phyloP scores from a whole-genome alignment of 2,888 invertebrate genomes.

The Thysanoteuthis rhombus region DNA sequence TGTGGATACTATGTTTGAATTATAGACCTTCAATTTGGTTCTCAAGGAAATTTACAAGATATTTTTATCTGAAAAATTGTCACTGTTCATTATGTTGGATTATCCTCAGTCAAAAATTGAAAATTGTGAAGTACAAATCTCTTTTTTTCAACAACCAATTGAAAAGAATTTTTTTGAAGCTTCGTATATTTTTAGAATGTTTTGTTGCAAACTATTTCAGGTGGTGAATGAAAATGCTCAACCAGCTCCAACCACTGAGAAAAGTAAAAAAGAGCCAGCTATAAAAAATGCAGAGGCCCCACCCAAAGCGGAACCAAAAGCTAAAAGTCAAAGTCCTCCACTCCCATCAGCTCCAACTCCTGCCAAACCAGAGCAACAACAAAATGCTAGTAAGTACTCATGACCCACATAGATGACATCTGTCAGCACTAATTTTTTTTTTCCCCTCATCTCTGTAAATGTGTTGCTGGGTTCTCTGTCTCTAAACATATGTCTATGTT shows the following conservation, averaged over 20 bases:
- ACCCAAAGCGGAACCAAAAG: conserved; percentile 18
- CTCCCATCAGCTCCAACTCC: conserved; percentile 17
- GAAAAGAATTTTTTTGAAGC: no score
- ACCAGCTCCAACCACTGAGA: conserved; percentile 25
- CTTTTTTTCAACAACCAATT: no score
- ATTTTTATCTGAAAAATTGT: no score
- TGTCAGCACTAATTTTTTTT: background rate
- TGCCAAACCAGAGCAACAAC: conserved; percentile 1
- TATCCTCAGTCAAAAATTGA: no score
- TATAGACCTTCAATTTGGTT: no score
- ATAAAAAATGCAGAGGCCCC: conserved; percentile 19
- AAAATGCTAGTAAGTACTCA: background rate
- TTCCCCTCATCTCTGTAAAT: no score
- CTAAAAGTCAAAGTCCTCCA: conserved; percentile 19
- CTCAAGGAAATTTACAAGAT: no score
- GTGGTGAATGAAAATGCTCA: conserved; percentile 33
- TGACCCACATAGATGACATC: background rate
- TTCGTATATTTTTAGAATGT: background rate
- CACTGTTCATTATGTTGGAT: no score
- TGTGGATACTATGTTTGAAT: no score
- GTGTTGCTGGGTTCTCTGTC: no score
- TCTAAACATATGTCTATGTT: no score
- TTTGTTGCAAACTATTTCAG: background rate
- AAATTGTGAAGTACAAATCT: no score
- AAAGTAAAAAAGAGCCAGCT: conserved; percentile 33